These are phyloP conservation scores for Alentia gelatinosa DNA, from an alignment of 2,888 invertebrate species.

Conservation along the genomic window DNA sequence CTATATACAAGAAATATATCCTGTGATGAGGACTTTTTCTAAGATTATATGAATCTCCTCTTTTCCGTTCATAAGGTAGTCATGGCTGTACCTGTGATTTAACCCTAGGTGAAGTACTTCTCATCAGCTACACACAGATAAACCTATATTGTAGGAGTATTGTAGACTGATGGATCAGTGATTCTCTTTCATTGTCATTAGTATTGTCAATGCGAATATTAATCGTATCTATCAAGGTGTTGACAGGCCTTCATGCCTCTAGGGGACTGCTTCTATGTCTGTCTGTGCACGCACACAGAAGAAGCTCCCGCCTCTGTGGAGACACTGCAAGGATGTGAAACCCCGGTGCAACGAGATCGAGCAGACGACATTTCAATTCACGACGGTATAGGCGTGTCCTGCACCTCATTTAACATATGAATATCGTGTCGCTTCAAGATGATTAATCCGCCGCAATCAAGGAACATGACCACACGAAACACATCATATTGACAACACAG, in stretches of 20 bases:
- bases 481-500: too few relatives aligned
- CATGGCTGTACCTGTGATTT: too few relatives aligned
- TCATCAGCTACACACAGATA: too few relatives aligned
- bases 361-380: conserved; percentile 1
- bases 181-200: neutral
- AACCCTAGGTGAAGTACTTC: too few relatives aligned
- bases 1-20: too few relatives aligned
- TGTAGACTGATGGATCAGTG: neutral
- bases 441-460: too few relatives aligned
- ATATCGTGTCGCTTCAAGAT: neutral
- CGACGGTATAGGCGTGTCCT: neutral
- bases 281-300: neutral
- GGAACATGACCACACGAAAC: too few relatives aligned
- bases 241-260: neutral
- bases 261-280: neutral
- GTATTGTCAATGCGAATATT: neutral
- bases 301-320: neutral
- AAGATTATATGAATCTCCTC: too few relatives aligned
- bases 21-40: too few relatives aligned
- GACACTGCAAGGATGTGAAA: neutral
- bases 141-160: too few relatives aligned
- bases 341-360: neutral
- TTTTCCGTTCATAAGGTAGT: too few relatives aligned
- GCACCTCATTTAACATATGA: neutral
- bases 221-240: neutral